A percentile compares a stretch with the other conserved stretches of the same genome.
Conservation (phyloP, 2,113 vertebrate species). For the Heteronetta atricapilla region DNA sequence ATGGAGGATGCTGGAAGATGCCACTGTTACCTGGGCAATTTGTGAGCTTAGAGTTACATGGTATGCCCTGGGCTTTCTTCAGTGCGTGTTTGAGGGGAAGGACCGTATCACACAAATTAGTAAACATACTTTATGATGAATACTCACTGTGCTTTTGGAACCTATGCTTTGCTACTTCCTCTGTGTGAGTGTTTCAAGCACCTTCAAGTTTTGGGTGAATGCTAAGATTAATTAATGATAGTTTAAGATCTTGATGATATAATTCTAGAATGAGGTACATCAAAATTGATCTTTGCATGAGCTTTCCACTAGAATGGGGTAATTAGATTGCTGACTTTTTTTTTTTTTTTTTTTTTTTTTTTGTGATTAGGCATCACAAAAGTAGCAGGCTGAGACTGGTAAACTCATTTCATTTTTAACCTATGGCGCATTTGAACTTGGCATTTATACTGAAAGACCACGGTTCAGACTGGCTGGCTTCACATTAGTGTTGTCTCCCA, state of each 20-base stretch:
- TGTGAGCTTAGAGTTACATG: background rate
- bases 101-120: background rate
- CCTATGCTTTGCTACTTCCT: background rate
- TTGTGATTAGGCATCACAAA: background rate
- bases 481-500: conserved; percentile 14
- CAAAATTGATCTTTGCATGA: background rate
- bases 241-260: background rate
- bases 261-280: background rate
- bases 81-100: background rate
- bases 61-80: background rate
- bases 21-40: background rate
- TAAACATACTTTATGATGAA: background rate
- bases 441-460: conserved; percentile 21
- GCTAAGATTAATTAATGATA: background rate
- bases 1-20: background rate
- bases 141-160: background rate
- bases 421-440: background rate
- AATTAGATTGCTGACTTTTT: background rate
- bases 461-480: conserved; percentile 31
- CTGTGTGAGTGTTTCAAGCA: background rate
- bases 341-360: background rate
- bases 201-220: background rate
- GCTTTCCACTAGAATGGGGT: background rate
- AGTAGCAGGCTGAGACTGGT: background rate
- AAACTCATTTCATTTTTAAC: conserved; percentile 6